Evolutionary conservation across 2,797 vertebrate genomes (phyloP), one percentile per base, ranked within the genome.

Genomic region (Sebastes itinus): DNA sequence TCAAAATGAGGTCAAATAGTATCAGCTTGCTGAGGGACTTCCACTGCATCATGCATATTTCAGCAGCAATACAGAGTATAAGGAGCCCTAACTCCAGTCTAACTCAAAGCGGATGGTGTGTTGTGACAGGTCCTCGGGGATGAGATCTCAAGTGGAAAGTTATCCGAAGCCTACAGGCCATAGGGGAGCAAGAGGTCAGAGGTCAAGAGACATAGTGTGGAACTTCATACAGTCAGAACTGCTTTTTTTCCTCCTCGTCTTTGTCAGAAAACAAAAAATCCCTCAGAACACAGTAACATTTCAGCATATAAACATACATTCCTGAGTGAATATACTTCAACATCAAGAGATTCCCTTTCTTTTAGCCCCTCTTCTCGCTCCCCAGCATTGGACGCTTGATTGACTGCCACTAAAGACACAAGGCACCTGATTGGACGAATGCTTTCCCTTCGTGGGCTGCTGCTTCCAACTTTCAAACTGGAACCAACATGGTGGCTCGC

Each of bases 1-100:
- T 74, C 60, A 86, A 68, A 92, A 85, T 16, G 20, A 89, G 89
- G 87, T 88, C 83, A 87, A 61, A 85, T 22, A 25, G 77, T 84
- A 75, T 91, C 78, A 82, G 78, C 78, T 88, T 82, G 69, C 78
- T 1, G 1, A 69, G 66, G 54, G 76, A 82, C 73, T 80, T 87
- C 62, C 35, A 78, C 67, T 52, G 27, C 84, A 88, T 91, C 84
- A 88, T 91, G 77, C 76, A 92, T 90, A 88, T 86, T 93, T 92
- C 81, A 93, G 58, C 61, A 90, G 85, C 60, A 82, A 64, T 22
- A 76, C 28, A 73, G 32, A 75, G 49, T n/a, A 64, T 18, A 20
- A 30, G 58, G 30, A 75, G 55, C 63, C 58, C 32, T 27, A 8
- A 61, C 42, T 64, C 18, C 4, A 30, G 46, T 61, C 60, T 16